These are phyloP conservation scores for Caenorhabditis japonica DNA, from an alignment of 2,888 invertebrate genomes.

Conservation along the genomic window DNA sequence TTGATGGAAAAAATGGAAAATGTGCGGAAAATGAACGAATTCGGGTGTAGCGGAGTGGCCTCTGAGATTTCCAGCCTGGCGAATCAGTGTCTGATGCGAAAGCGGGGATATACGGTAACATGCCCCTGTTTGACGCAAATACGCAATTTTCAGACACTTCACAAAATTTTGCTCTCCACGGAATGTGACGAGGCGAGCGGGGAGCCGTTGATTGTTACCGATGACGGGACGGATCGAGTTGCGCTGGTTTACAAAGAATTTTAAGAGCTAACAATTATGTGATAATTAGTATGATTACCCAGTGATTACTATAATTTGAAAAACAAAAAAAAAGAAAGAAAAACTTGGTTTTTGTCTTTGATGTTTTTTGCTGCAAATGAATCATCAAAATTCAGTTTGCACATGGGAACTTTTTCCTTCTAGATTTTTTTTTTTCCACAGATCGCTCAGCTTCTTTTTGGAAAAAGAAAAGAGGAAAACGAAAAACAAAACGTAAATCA, in stretches of 20 bases:
- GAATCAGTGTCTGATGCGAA: constrained; percentile 44
- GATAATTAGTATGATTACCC: not conserved
- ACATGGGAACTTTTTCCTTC: no score
- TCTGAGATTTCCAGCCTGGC: constrained; percentile 41
- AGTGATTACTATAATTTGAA: not conserved
- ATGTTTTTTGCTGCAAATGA: no score
- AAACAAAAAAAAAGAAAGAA: no score
- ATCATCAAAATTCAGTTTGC: no score
- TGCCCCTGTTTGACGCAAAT: not conserved
- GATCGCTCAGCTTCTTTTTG: not conserved
- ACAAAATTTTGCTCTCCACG: constrained; percentile 24
- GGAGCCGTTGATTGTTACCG: constrained; percentile 16
- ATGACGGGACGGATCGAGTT: constrained; percentile 46
- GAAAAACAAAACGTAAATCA: not conserved
- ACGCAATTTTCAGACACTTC: constrained; percentile 17
- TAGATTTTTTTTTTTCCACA: no score
- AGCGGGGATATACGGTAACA: constrained; percentile 30
- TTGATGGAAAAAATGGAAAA: constrained; percentile 32
- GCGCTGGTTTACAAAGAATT: constrained; percentile 31
- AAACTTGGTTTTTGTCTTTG: no score
- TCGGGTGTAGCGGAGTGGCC: constrained; percentile 24
- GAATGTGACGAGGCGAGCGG: constrained; percentile 15
- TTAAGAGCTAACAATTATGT: not conserved
- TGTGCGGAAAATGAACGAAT: constrained; percentile 5
- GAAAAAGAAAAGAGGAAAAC: not conserved